These are phyloP conservation scores for Camponotus fellah DNA, from an alignment of 2,888 invertebrate species.

Conservation along the genomic window DNA sequence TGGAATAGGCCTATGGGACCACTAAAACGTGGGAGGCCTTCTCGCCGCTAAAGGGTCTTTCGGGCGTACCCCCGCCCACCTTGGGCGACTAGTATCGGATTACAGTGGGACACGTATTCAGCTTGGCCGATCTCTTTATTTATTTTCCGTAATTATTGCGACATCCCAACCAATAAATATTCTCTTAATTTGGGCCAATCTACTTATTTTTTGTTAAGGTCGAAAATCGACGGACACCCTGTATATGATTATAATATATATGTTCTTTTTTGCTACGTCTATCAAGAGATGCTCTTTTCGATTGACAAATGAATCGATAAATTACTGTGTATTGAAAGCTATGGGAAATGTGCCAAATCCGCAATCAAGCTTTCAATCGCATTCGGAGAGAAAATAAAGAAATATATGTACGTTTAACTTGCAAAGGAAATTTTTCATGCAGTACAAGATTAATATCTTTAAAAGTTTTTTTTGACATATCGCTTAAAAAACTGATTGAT, in stretches of 20 bases:
- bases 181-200: too few species aligned
- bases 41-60: too few species aligned
- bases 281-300: background rate
- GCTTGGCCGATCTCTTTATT: too few species aligned
- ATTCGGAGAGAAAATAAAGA: background rate
- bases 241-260: background rate
- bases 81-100: too few species aligned
- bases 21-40: too few species aligned
- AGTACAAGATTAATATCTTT: slow-evolving; percentile 12
- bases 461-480: background rate
- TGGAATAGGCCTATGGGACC: too few species aligned
- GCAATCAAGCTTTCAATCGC: background rate
- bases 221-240: too few species aligned
- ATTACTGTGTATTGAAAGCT: background rate
- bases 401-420: background rate
- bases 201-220: too few species aligned
- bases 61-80: too few species aligned
- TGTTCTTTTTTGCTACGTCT: background rate
- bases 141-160: too few species aligned
- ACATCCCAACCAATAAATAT: too few species aligned
- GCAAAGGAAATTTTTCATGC: background rate
- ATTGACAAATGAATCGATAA: background rate
- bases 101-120: too few species aligned
- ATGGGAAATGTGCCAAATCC: background rate
- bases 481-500: background rate